A percentile compares a stretch with the other conserved stretches of the same genome.
Conservation (phyloP, 2,888 invertebrate genomes). For the Hydraecia micacea region DNA sequence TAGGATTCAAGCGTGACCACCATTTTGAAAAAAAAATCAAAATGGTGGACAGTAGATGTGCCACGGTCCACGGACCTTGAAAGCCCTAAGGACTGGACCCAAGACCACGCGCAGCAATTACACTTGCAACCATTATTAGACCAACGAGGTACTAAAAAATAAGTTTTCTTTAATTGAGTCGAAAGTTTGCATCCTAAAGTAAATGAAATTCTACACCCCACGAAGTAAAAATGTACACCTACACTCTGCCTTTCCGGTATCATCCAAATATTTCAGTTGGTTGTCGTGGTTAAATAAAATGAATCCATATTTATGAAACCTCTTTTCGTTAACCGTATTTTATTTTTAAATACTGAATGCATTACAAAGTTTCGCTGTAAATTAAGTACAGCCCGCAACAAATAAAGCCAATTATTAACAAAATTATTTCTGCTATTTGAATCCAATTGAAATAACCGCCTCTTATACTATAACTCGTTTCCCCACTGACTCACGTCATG, state of each 20-base stretch:
- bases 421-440: constrained; percentile 26
- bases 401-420: constrained; percentile 19
- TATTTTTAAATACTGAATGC: constrained; percentile 9
- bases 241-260: neutral
- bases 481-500: constrained; percentile 71
- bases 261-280: constrained; percentile 1
- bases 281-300: neutral
- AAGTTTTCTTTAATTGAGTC: neutral
- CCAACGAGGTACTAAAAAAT: neutral
- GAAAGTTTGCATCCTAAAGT: neutral
- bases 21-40: no score
- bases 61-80: no score
- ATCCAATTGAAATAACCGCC: constrained; percentile 35
- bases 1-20: no score
- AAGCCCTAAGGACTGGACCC: no score
- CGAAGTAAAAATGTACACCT: neutral
- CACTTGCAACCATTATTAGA: neutral
- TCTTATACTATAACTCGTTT: constrained; percentile 52
- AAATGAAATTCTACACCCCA: neutral
- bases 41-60: no score
- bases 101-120: neutral
- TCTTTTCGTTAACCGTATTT: neutral
- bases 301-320: neutral
- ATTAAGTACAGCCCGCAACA: constrained; percentile 7
- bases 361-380: constrained; percentile 12